Evolutionary conservation across 2,113 vertebrate genomes (phyloP), one percentile per base, ranked within the genome.

Genomic region (Pedionomus torquatus): DNA sequence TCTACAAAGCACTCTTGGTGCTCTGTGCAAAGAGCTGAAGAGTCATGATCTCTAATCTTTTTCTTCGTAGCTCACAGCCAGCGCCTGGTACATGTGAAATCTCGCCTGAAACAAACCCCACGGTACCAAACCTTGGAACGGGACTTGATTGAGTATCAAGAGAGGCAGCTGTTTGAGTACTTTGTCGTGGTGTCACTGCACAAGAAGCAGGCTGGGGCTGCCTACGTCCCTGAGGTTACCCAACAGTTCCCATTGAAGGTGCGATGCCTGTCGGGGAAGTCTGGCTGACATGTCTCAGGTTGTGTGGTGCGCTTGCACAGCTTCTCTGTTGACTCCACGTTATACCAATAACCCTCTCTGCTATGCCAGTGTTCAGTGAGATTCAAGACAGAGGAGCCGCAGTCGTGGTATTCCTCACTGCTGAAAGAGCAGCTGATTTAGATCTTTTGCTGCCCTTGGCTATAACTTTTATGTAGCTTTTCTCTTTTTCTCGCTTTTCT

Each of bases 221-320:
- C 99, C 1, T 99, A 99, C 11, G 88, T 99, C 93, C 99, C 99
- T 0, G 99, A 99, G 60, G 99, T 99, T 97, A 99, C 99, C 19
- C 99, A 99, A 97, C 99, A 99, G 98, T 99, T 99, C 92, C 99
- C 99, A 0, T 89, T 99, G 68, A 99, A 99, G 99, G 99, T 99
- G 96, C 2, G 35, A 35, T 35, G 39, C 13, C 33, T 33, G 28
- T 41, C 0, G 0, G 70, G 8, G 54, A 51, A 60, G 25, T 66
- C 37, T 82, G 75, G 31, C 23, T n/a, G 31, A 6, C 5, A 1
- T 44, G 33, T 33, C 46, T 76, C 1, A 1, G 39, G 1, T 23
- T 25, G 43, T 1, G 0, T 33, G n/a, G 44, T 61, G 64, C 1
- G 0, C 64, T 82, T 57, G 13, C 39, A 6, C 9, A 15, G 79